Evolutionary conservation across 2,888 invertebrate species (phyloP).

Genomic region (Noctua pronuba): DNA sequence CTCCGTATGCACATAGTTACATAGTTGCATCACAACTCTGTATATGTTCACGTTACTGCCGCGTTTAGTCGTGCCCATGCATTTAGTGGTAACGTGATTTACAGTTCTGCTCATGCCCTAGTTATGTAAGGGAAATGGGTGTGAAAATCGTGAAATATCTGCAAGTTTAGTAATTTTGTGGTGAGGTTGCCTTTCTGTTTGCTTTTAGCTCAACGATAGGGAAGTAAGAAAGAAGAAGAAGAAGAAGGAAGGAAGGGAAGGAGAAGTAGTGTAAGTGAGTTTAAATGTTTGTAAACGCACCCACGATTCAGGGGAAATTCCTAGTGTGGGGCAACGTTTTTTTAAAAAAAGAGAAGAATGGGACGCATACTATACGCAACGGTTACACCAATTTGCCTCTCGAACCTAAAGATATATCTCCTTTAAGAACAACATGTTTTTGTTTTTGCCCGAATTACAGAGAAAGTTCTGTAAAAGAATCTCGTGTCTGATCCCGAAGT

Average conservation of each 20-base stretch:
- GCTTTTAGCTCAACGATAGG: not conserved
- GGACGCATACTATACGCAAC: no score
- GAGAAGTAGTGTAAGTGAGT: no score
- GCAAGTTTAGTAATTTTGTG: not conserved
- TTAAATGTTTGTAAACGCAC: no score
- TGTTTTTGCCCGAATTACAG: not conserved
- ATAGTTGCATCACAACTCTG: slow-evolving; percentile 39
- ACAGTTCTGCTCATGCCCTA: slow-evolving; percentile 28
- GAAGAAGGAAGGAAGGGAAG: no score
- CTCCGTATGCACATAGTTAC: slow-evolving; percentile 26
- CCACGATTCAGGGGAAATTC: no score
- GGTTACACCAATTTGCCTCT: not conserved
- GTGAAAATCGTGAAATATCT: slow-evolving; percentile 14
- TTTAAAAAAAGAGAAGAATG: no score
- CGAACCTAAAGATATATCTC: not conserved
- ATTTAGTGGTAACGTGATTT: slow-evolving; percentile 42
- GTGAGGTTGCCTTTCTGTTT: not conserved
- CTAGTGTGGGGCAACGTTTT: no score
- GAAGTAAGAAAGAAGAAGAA: no score
- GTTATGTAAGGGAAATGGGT: slow-evolving; percentile 31
- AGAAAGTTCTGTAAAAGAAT: no score
- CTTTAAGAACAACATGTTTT: not conserved
- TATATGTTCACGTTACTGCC: slow-evolving; percentile 27
- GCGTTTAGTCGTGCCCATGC: slow-evolving; percentile 39
- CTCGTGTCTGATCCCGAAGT: no score